Conservation (phyloP, 1,140 invertebrate genomes). For the Chrysoperla carnea region DNA sequence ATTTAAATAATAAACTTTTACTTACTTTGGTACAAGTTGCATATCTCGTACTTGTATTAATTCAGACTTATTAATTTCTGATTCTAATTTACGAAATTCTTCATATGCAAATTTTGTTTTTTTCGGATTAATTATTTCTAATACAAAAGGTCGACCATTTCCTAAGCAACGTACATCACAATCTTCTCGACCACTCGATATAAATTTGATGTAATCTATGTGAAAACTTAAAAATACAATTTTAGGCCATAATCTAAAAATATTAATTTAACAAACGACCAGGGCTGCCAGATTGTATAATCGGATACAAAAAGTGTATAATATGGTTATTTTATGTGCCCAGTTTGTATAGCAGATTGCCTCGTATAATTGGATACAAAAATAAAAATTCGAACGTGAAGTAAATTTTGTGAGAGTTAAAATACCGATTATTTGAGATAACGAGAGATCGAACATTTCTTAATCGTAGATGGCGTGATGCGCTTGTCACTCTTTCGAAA, state of each 20-base stretch:
- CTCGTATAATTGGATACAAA: no score
- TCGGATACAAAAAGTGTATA: no score
- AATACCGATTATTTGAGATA: no score
- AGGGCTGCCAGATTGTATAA: no score
- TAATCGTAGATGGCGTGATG: no score
- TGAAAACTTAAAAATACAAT: slow-evolving; percentile 14
- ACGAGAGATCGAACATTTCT: no score
- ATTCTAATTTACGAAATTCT: slow-evolving; percentile 33
- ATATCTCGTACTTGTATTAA: slow-evolving; percentile 45
- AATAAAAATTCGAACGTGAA: no score
- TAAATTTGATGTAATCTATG: slow-evolving; percentile 39
- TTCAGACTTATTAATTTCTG: slow-evolving; percentile 37
- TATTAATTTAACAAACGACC: not conserved
- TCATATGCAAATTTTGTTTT: slow-evolving; percentile 29
- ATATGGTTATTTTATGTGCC: no score
- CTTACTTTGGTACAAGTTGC: slow-evolving; percentile 41
- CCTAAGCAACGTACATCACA: slow-evolving; percentile 73
- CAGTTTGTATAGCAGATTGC: no score
- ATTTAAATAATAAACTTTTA: no score
- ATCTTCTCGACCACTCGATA: slow-evolving; percentile 87
- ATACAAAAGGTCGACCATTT: slow-evolving; percentile 68
- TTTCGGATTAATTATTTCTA: slow-evolving; percentile 60
- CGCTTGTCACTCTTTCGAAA: no score
- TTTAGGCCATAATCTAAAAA: not conserved
- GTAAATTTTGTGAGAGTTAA: no score